Evolutionary conservation across 2,113 vertebrate genomes (phyloP), one percentile per base, ranked within the genome.

Genomic region (Hippocampus barbouri): DNA sequence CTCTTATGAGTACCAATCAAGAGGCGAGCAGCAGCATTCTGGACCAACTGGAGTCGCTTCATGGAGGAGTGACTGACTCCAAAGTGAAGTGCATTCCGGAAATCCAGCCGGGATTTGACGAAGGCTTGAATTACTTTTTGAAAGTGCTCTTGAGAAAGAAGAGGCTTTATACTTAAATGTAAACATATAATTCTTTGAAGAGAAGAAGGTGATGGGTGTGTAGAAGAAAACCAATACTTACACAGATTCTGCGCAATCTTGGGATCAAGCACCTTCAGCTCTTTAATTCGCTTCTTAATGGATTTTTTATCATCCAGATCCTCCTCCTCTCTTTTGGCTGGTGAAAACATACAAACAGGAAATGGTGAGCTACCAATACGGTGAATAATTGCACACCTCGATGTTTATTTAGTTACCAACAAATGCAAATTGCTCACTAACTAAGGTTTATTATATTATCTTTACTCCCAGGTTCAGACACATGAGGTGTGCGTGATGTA

Each of bases 231-330:
- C 25, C 47, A 56, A 79, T 79, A 95, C 97, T 94, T 90, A 98
- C 97, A 98, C 40, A 99, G 92, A 88, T 99, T 99, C 89, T 99
- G 97, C 9, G 97, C 96, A 83, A 95, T 94, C 92, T 98, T 99
- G 20, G 95, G 91, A 85, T 98, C 96, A 43, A 98, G 90, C 84
- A 98, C 95, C 90, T 98, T 98, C 68, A 99, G 93, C 88, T 95
- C 94, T 86, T 97, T 99, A 83, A 98, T 96, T 90, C 92, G 92
- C 85, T 96, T 99, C 89, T 97, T 98, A 84, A 96, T 91, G 34
- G 84, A 87, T 91, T 93, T 96, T 79, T 93, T 96, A 74, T 96
- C 95, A 77, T 97, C 96, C 76, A 91, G 82, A 77, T 94, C 93
- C 1, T 96, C 93, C 12, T 95, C 94, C 73, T 94, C 92, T 88